Evolutionary conservation across 2,113 vertebrate genomes (phyloP), one percentile per base, ranked within the genome.

Genomic region (Pyrgilauda ruficollis): DNA sequence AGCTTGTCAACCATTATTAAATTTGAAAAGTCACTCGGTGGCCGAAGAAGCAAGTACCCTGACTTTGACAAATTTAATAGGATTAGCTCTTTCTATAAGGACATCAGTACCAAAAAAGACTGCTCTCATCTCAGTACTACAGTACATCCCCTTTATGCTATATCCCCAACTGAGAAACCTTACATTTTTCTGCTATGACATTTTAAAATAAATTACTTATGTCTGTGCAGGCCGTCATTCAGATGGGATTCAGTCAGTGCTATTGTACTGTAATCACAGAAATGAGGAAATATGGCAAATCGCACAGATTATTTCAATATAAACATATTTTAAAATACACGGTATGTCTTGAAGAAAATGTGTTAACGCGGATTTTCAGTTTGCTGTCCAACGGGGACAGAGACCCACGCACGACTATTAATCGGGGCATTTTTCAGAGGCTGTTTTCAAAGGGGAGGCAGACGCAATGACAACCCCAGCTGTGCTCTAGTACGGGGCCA

Each of bases 1-100:
- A 80, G 67, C 72, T 83, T 81, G 76, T 90, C 79, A 78, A 83
- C 79, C 43, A 7, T 70, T 86, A 77, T 70, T 88, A 84, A 89
- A 86, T 52, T 52, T 61, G 55, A 88, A 83, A 93, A 96, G 79
- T 96, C 92, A 78, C 31, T 55, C 70, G 82, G 68, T 49, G 75
- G 76, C 76, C 68, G 75, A 89, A 77, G 56, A 37, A 92, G 55
- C 52, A 61, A 89, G 75, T 27, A 88, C 37, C 31, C 56, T 13
- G 73, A 92, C 64, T 93, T 74, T 46, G 59, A 88, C 47, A 89
- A 68, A 80, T 90, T 70, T 83, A 90, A 93, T 30, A 90, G 79
- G 79, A 93, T 96, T 88, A 81, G 56, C 47, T 81, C 59, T 83
- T 93, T 76, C 41, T 35, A 22, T 70, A 64, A 52, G 49, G 85